These are phyloP conservation scores for Numida meleagris DNA, from an alignment of 2,113 vertebrate species.

Conservation along the genomic window DNA sequence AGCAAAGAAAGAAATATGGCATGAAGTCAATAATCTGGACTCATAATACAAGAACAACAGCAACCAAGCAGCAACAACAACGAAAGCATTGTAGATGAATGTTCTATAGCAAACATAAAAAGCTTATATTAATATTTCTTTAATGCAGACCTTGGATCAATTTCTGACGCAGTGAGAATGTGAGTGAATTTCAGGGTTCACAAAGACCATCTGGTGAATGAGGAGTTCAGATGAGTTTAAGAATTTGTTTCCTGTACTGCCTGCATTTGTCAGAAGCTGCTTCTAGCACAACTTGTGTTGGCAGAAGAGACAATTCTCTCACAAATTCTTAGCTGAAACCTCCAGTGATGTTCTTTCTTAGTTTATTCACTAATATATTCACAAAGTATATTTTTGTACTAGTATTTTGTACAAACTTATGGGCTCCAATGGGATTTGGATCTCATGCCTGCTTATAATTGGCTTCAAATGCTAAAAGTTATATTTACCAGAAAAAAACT, in stretches of 20 bases:
- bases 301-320: background rate
- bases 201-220: background rate
- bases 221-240: background rate
- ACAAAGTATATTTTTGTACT: background rate
- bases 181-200: background rate
- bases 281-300: background rate
- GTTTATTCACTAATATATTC: background rate
- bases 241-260: background rate
- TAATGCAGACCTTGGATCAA: background rate
- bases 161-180: background rate
- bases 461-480: background rate
- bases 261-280: background rate
- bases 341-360: background rate
- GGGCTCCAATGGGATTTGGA: background rate
- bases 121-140: background rate
- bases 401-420: fast-evolving
- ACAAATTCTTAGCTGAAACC: background rate
- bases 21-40: background rate
- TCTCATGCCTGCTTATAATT: background rate
- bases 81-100: background rate
- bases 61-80: background rate
- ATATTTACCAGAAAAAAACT: background rate
- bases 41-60: background rate
- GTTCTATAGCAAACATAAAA: background rate
- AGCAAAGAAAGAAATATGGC: background rate